These are phyloP conservation scores for Xerus inauris DNA, from an alignment of 2,113 vertebrate species.

Conservation along the genomic window DNA sequence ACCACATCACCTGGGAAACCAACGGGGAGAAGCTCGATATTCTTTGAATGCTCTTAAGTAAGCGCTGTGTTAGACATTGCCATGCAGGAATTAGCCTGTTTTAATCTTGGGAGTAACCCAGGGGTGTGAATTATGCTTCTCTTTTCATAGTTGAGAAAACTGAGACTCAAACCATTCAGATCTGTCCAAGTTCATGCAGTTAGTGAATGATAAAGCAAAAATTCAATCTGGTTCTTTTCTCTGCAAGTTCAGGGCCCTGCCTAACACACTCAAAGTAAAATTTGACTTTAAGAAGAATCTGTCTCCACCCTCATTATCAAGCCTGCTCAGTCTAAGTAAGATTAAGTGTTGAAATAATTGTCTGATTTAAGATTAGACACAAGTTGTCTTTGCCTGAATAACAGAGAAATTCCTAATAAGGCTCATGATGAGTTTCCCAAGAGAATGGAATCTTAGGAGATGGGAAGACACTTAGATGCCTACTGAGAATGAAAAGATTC, in stretches of 20 bases:
- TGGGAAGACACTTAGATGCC: constrained; percentile 51
- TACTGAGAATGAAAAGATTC: constrained; percentile 65
- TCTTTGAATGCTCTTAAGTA: constrained; percentile 32
- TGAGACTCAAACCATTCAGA: background rate
- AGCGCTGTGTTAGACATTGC: background rate
- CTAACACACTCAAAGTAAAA: background rate
- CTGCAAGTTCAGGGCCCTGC: background rate
- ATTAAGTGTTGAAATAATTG: constrained; percentile 43
- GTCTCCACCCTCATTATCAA: constrained; percentile 17
- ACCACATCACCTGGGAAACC: background rate
- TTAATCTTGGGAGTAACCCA: constrained; percentile 37
- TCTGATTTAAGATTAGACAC: constrained; percentile 63
- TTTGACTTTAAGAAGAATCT: background rate
- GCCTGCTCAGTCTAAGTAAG: background rate
- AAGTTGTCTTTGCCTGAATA: constrained; percentile 54
- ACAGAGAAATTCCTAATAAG: constrained; percentile 60
- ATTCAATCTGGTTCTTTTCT: background rate
- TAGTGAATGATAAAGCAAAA: background rate
- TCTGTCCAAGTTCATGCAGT: background rate
- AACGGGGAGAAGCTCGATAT: background rate
- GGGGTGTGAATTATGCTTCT: background rate
- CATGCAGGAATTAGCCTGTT: background rate
- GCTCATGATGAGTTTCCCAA: constrained; percentile 66
- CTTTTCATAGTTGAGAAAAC: constrained; percentile 14
- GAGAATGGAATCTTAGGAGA: constrained; percentile 68